These are phyloP conservation scores for Otocyon megalotis DNA, from an alignment of 2,113 vertebrate genomes.

Conservation along the genomic window DNA sequence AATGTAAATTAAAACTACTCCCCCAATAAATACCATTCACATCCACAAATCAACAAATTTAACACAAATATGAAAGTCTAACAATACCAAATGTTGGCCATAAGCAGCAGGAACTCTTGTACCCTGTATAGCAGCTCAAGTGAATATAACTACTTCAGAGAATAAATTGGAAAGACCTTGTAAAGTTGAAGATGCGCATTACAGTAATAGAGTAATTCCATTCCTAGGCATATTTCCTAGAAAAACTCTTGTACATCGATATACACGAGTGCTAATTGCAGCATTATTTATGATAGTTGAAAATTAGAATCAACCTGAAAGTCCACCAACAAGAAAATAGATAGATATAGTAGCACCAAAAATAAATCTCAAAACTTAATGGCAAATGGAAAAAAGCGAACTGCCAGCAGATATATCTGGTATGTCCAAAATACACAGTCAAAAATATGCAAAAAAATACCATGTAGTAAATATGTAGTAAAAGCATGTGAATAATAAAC, in stretches of 20 bases:
- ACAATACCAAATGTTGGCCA: not conserved
- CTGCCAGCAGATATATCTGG: not conserved
- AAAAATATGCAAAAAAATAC: not conserved
- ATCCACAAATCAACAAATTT: not conserved
- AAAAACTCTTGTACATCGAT: not conserved
- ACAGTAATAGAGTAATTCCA: not conserved
- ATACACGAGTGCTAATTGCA: not conserved
- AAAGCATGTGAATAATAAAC: not conserved
- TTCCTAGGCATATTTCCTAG: not conserved
- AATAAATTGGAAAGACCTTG: constrained; percentile 14
- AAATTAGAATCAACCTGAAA: not conserved
- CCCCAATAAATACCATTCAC: not conserved
- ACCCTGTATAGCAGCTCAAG: not conserved
- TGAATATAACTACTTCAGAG: not conserved
- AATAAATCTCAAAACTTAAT: not conserved
- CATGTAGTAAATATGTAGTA: not conserved
- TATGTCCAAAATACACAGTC: not conserved
- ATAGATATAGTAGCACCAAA: not conserved
- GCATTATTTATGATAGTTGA: not conserved
- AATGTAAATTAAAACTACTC: not conserved
- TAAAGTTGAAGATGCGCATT: not conserved
- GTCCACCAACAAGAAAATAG: not conserved
- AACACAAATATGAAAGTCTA: constrained; percentile 14
- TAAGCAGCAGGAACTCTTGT: not conserved
- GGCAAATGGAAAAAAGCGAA: not conserved